phyloP scores from a whole-genome alignment of 1,140 invertebrate genomes.

The Araneus ventricosus region DNA sequence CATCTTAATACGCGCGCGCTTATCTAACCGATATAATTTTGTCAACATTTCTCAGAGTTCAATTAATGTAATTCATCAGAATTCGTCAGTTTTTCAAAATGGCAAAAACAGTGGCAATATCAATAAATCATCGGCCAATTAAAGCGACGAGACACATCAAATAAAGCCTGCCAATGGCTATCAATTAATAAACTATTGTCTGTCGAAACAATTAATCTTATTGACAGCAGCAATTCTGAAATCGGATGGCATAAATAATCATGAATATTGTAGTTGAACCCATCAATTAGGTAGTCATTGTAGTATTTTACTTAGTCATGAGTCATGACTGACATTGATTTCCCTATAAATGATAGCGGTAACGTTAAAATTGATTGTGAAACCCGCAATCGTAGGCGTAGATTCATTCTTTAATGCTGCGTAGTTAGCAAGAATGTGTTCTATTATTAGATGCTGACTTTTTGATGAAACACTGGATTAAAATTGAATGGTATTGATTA shows the following conservation, averaged over 20 bases:
- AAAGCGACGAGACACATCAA: no score
- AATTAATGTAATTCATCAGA: no score
- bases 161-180: not conserved
- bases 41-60: no score
- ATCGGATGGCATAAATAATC: not conserved
- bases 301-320: not conserved
- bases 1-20: no score
- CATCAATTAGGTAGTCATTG: not conserved
- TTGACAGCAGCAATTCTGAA: not conserved
- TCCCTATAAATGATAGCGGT: not conserved
- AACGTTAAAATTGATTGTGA: not conserved
- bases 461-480: not conserved
- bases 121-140: no score
- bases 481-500: not conserved
- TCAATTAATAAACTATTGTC: not conserved
- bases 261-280: not conserved
- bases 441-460: not conserved
- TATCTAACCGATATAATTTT: no score
- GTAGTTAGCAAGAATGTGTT: not conserved
- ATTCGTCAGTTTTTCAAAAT: no score
- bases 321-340: not conserved
- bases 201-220: not conserved
- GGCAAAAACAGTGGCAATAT: no score
- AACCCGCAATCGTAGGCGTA: not conserved
- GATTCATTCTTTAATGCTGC: not conserved